Evolutionary conservation across 2,797 vertebrate genomes (phyloP).

Genomic region (Tokudaia tokunoshimensis): DNA sequence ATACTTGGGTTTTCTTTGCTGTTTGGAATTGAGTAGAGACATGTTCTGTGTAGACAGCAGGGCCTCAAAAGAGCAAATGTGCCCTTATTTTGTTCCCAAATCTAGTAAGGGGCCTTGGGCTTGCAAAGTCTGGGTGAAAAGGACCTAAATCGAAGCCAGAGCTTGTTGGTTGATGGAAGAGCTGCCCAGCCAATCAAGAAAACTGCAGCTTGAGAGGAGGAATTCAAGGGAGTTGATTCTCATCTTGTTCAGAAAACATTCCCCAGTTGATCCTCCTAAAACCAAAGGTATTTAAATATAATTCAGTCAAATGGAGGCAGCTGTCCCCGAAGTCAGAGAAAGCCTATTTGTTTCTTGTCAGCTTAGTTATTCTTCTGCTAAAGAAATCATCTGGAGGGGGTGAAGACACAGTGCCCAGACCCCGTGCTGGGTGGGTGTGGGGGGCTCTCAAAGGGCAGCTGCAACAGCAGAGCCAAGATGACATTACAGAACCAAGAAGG

Average conservation of each 20-base stretch:
- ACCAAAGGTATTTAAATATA: slow-evolving; percentile 75
- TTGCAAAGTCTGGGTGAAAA: slow-evolving; percentile 37
- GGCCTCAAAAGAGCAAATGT: slow-evolving; percentile 23
- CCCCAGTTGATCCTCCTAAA: slow-evolving; percentile 73
- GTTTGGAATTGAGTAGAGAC: slow-evolving; percentile 54
- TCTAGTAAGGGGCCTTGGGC: not conserved
- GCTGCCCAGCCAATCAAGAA: slow-evolving; percentile 58
- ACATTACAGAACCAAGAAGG: not conserved
- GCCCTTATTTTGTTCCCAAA: not conserved
- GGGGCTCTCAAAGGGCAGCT: slow-evolving; percentile 12
- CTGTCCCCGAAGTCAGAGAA: slow-evolving; percentile 71
- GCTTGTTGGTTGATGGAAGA: slow-evolving; percentile 38
- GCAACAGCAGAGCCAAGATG: not conserved
- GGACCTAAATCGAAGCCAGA: slow-evolving; percentile 24
- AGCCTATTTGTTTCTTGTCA: slow-evolving; percentile 68
- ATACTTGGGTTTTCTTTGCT: slow-evolving; percentile 46
- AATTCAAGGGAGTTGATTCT: slow-evolving; percentile 67
- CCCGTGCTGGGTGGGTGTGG: not conserved
- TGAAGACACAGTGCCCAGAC: not conserved
- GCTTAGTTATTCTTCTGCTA: slow-evolving; percentile 62
- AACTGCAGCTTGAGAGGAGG: slow-evolving; percentile 57
- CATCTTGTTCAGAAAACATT: slow-evolving; percentile 74
- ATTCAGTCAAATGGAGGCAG: slow-evolving; percentile 72
- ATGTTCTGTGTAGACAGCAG: not conserved
- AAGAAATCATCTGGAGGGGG: slow-evolving; percentile 55